Evolutionary conservation across 92 coral and sea anemone genomes (phyloP).

Genomic region (Heteractis magnifica): DNA sequence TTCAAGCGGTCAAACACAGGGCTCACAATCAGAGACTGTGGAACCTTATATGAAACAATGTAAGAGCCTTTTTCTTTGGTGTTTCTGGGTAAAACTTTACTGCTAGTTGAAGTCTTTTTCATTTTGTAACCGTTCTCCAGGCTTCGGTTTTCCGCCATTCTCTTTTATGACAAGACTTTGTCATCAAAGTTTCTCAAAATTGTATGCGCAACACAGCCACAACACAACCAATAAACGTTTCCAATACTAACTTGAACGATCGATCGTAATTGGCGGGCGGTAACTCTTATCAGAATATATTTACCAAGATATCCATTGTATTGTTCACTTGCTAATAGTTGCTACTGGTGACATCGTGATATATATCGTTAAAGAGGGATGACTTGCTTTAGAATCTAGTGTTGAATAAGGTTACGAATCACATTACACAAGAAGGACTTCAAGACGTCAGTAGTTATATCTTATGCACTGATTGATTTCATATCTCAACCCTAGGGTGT

Average conservation of each 20-base stretch:
- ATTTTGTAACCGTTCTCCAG: background rate
- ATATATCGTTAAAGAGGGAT: background rate
- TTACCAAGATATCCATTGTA: conserved; percentile 19
- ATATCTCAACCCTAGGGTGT: background rate
- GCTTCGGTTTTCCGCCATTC: background rate
- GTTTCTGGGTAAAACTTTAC: conserved; percentile 1
- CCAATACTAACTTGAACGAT: background rate
- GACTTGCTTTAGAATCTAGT: background rate
- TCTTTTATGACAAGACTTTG: background rate
- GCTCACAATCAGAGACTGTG: background rate
- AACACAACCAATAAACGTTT: background rate
- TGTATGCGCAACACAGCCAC: no score
- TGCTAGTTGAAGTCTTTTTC: conserved; percentile 1
- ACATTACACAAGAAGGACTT: background rate
- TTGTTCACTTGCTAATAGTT: background rate
- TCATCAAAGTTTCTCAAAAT: background rate
- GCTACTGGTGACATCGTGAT: background rate
- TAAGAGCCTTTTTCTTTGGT: background rate
- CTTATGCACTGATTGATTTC: background rate
- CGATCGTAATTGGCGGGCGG: background rate
- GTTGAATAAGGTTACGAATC: background rate
- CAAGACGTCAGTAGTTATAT: background rate
- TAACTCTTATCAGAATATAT: background rate
- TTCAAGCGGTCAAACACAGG: conserved; percentile 21
- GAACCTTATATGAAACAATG: background rate